Evolutionary conservation across 2,888 invertebrate species (phyloP), one percentile per base, ranked within the genome.

Genomic region (Clunio marinus): DNA sequence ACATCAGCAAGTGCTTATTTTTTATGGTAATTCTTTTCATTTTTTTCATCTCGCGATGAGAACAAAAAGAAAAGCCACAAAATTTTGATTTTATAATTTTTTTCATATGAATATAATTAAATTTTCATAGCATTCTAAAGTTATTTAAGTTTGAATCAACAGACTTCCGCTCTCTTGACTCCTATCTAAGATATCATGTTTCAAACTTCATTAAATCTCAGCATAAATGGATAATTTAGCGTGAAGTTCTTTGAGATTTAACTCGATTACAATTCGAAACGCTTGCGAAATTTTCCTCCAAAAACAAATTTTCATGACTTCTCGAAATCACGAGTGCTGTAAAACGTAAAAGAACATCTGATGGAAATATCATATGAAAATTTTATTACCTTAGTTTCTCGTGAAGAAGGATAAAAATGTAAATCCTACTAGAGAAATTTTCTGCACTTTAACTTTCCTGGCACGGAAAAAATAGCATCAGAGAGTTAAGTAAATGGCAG

Each of bases 331-430:
- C 51, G 51, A 22, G 51, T 17, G 57, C 57, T 20, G 20, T 22
- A 55, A 55, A 55, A 15, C 25, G 24, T 28, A 62, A 37, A 63
- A 45, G 37, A 46, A 45, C 63, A 63, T 63, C 63, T 63, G 63
- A 45, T 63, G 45, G 63, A 63, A 28, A 27, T 46, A 46, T 63
- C 63, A 46, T 63, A 46, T 63, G 63, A 63, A 63, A 63, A 25
- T 63, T 63, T 63, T 63, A 63, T 63, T 63, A 46, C 63, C 46
- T 63, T 20, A n/a, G 17, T 27, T 20, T 63, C 63, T 51, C 10
- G 51, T 51, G 51, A 8, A 20, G 8, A 51, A 17, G 51, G 51
- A 51, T 20, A 20, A 51, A 51, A 51, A 51, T 51, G 22, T 41
- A 51, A 51, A 51, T 51, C 22, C 22, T 51, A 51, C 51, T 8